Conservation (phyloP, 2,888 invertebrate species). For the Drosophila helvetica region DNA sequence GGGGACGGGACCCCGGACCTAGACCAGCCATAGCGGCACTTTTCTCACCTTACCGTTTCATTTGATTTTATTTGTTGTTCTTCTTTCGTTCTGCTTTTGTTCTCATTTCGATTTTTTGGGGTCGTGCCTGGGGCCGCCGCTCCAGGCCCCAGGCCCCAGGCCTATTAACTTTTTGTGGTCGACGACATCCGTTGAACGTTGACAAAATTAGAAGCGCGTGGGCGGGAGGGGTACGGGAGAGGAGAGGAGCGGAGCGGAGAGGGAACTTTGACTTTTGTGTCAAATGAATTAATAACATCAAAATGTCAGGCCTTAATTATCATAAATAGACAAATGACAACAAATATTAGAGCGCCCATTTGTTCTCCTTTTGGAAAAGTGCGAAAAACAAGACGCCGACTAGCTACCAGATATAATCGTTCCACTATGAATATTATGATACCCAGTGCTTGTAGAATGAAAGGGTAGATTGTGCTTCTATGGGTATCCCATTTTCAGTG, state of each 20-base stretch:
- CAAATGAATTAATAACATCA: slow-evolving; percentile 80
- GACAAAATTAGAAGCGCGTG: slow-evolving; percentile 73
- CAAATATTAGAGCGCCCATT: slow-evolving; percentile 72
- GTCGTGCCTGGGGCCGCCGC: slow-evolving; percentile 46
- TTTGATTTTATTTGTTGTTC: slow-evolving; percentile 40
- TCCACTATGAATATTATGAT: neutral
- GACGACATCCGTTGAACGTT: slow-evolving; percentile 64
- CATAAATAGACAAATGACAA: slow-evolving; percentile 76
- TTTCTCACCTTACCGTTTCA: slow-evolving; percentile 42
- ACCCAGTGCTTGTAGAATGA: neutral
- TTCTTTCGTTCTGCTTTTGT: slow-evolving; percentile 14
- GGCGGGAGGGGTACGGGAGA: slow-evolving; percentile 30
- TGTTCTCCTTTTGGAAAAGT: slow-evolving; percentile 48
- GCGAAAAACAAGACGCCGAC: slow-evolving; percentile 33
- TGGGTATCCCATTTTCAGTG: too few species aligned
- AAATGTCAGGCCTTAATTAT: slow-evolving; percentile 78
- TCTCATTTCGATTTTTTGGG: slow-evolving; percentile 47
- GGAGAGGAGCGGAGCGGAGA: neutral
- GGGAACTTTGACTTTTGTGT: slow-evolving; percentile 37
- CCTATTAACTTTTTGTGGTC: slow-evolving; percentile 77
- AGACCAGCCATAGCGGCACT: slow-evolving; percentile 12
- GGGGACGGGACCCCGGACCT: neutral
- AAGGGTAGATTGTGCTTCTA: neutral
- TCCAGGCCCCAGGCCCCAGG: slow-evolving; percentile 15
- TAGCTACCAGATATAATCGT: neutral